Evolutionary conservation across 2,113 vertebrate genomes (phyloP), one percentile per base, ranked within the genome.

Genomic region (Leptosomus discolor): DNA sequence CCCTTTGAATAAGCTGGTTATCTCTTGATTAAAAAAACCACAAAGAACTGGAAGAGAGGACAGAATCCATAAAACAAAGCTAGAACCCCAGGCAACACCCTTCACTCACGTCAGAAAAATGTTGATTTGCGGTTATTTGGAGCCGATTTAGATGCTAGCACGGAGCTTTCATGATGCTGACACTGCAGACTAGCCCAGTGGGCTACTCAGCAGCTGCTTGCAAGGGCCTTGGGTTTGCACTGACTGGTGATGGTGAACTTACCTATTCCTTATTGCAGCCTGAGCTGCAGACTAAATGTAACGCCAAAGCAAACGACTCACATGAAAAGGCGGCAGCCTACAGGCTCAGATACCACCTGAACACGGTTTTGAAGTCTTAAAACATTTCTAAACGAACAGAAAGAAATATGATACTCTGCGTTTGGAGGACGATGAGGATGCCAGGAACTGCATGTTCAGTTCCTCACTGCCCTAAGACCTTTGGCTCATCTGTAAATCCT

Each of bases 361-460:
- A 37, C 46, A 29, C 22, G 34, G 27, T 58, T 82, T 58, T 32
- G 63, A 86, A 64, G 36, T 67, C 58, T 37, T 12, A 26, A 67
- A 71, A 51, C 6, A 2, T 65, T 64, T 82, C 48, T 89, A 26
- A 89, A 12, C 8, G 5, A 26, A 43, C 39, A 82, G 46, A 84
- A 92, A 32, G 32, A 32, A 67, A 34, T 4, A 15, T 0, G 8
- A 43, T 23, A 24, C 36, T 34, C 27, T 23, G 8, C 2, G 0
- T 73, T 48, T 76, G 36, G 53, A 85, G 22, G 27, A 57, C 0
- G 0, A 58, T 2, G 41, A 54, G 8, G 48, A 21, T 45, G 30
- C 26, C 54, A 77, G 45, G 53, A 77, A 24, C 48, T 5, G 2
- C 11, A 8, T 1, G 0, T 75, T 91, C 46, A 20, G 11, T 60